These are phyloP conservation scores for Hypomecis atomaria DNA, from an alignment of 2,888 invertebrate species.

Conservation along the genomic window DNA sequence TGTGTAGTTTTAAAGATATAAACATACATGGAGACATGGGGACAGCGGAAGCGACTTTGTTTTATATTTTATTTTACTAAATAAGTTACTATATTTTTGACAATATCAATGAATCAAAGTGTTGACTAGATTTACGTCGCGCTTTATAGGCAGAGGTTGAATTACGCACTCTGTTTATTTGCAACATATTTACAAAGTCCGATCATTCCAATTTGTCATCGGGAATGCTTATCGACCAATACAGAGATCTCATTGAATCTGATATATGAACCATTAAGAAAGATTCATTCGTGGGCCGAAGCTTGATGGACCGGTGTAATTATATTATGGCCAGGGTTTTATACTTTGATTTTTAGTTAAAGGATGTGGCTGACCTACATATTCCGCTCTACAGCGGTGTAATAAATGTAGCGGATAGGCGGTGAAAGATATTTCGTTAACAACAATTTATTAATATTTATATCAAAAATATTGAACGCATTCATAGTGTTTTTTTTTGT, in stretches of 20 bases:
- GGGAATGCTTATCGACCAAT: conserved; percentile 31
- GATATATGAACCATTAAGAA: conserved; percentile 33
- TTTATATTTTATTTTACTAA: too few species aligned
- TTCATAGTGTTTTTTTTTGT: too few species aligned
- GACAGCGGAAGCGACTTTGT: too few species aligned
- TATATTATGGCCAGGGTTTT: conserved; percentile 16
- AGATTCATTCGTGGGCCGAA: conserved; percentile 27
- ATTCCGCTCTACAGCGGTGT: too few species aligned
- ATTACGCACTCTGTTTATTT: conserved; percentile 3
- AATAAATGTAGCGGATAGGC: too few species aligned
- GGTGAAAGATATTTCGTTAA: too few species aligned
- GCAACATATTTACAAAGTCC: conserved; percentile 5
- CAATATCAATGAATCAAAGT: background rate
- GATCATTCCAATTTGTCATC: conserved; percentile 25
- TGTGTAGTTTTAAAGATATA: too few species aligned
- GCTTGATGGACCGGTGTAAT: conserved; percentile 28
- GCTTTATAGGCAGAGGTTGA: background rate
- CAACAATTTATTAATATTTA: too few species aligned
- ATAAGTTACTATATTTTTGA: background rate
- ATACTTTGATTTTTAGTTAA: too few species aligned
- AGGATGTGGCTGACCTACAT: too few species aligned
- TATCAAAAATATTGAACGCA: too few species aligned
- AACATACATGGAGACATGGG: too few species aligned
- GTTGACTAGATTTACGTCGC: background rate
- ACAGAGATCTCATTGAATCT: conserved; percentile 35